Conservation (phyloP, 2,797 vertebrate genomes). For the Poecilia wingei region DNA sequence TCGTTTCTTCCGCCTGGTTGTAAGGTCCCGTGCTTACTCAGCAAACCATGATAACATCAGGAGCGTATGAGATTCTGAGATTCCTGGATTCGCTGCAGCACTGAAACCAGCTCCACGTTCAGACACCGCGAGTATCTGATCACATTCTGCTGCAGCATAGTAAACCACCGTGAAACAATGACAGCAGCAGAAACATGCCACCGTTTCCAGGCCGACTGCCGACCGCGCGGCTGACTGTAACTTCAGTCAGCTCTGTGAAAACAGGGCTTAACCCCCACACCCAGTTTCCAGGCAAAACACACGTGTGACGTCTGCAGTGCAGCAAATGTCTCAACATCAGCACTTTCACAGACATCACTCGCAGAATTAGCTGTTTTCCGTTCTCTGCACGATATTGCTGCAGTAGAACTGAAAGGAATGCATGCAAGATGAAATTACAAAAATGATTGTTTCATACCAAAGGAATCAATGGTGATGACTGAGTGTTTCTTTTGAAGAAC, state of each 20-base stretch:
- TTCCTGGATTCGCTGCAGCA: neutral
- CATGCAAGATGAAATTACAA: neutral
- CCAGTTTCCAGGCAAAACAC: slow-evolving; percentile 58
- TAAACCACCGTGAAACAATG: slow-evolving; percentile 39
- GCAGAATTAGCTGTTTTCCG: slow-evolving; percentile 33
- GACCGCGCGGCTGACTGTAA: slow-evolving; percentile 50
- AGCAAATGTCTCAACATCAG: slow-evolving; percentile 35
- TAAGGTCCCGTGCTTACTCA: neutral
- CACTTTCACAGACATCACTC: slow-evolving; percentile 32
- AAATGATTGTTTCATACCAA: slow-evolving; percentile 23
- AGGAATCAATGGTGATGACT: neutral
- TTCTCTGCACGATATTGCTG: neutral
- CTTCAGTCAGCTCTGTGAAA: slow-evolving; percentile 34
- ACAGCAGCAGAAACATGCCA: slow-evolving; percentile 38
- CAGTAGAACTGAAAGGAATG: neutral
- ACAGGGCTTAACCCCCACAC: slow-evolving; percentile 50
- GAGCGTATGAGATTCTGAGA: neutral
- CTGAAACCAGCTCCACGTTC: neutral
- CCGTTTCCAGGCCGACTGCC: slow-evolving; percentile 38
- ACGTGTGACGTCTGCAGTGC: slow-evolving; percentile 45
- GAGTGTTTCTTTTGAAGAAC: slow-evolving; percentile 1
- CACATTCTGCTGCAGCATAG: neutral
- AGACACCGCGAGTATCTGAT: neutral
- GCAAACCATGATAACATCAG: neutral
- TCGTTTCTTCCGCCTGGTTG: neutral